A percentile compares a stretch with the other conserved stretches of the same genome.
These are phyloP conservation scores for Ennomos quercinarius DNA, from an alignment of 2,888 invertebrate species.

Conservation along the genomic window DNA sequence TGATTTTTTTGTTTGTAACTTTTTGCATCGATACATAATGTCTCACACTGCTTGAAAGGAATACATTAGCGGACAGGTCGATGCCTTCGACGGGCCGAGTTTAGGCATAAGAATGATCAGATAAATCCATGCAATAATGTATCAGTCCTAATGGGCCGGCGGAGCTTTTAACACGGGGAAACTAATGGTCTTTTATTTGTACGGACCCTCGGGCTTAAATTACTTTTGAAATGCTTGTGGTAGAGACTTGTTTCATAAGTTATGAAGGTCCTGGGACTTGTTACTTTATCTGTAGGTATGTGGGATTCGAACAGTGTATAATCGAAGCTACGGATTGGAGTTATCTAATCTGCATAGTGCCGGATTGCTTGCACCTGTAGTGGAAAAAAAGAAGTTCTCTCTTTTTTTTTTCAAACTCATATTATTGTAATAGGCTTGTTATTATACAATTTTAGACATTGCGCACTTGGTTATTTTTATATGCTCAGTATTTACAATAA, in stretches of 20 bases:
- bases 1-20: constrained; percentile 61
- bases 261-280: constrained; percentile 31
- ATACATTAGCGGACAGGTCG: constrained; percentile 73
- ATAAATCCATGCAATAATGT: constrained; percentile 46
- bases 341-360: too few relatives aligned
- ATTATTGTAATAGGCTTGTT: too few relatives aligned
- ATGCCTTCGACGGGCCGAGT: constrained; percentile 49
- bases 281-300: constrained; percentile 7
- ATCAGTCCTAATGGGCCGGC: constrained; percentile 43
- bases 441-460: too few relatives aligned
- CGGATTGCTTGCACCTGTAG: too few relatives aligned
- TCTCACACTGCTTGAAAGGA: constrained; percentile 76
- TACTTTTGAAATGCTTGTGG: constrained; percentile 29
- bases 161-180: constrained; percentile 40
- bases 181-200: constrained; percentile 39
- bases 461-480: too few relatives aligned
- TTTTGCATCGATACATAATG: constrained; percentile 75
- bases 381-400: too few relatives aligned
- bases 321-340: too few relatives aligned
- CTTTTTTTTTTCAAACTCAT: too few relatives aligned
- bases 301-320: constrained; percentile 4
- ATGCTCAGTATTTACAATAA: too few relatives aligned
- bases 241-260: constrained; percentile 30
- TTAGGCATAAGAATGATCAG: constrained; percentile 50
- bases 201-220: constrained; percentile 31